Evolutionary conservation across 2,113 vertebrate species (phyloP).

Genomic region (Lipophrys pholis): DNA sequence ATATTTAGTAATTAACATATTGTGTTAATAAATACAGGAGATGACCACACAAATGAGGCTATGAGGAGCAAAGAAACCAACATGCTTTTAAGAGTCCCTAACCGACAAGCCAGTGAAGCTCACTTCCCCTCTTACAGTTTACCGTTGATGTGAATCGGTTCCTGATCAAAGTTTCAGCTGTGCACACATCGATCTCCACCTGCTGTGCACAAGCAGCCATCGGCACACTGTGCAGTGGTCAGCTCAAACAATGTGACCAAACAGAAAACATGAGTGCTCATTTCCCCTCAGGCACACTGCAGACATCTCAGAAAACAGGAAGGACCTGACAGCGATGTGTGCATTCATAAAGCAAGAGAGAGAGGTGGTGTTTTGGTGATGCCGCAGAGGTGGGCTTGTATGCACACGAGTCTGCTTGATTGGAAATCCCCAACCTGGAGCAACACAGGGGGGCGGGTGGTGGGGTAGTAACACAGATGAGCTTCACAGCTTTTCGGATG

Average conservation of each 20-base stretch:
- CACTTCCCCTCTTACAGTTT: constrained; percentile 31
- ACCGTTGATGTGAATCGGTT: constrained; percentile 37
- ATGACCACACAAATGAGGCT: not conserved
- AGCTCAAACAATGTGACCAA: constrained; percentile 32
- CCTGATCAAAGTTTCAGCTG: constrained; percentile 21
- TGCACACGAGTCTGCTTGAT: constrained; percentile 9
- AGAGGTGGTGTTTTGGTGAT: constrained; percentile 14
- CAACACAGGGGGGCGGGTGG: not conserved
- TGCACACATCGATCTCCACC: not conserved
- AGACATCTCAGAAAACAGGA: constrained; percentile 79
- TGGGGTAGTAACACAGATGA: not conserved
- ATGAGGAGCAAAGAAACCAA: not conserved
- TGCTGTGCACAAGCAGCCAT: not conserved
- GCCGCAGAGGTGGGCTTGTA: not conserved
- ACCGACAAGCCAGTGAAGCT: constrained; percentile 8
- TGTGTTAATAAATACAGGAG: too few relatives aligned
- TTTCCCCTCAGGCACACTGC: constrained; percentile 43
- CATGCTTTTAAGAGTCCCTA: constrained; percentile 1
- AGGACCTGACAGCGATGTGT: constrained; percentile 49
- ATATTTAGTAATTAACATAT: too few relatives aligned
- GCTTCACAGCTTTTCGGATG: not conserved
- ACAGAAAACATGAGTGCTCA: constrained; percentile 41
- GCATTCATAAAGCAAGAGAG: constrained; percentile 23
- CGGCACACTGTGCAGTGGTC: not conserved
- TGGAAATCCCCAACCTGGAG: constrained; percentile 74